Conservation (phyloP, 2,797 vertebrate genomes). For the Hypotaenidia philippensis region DNA sequence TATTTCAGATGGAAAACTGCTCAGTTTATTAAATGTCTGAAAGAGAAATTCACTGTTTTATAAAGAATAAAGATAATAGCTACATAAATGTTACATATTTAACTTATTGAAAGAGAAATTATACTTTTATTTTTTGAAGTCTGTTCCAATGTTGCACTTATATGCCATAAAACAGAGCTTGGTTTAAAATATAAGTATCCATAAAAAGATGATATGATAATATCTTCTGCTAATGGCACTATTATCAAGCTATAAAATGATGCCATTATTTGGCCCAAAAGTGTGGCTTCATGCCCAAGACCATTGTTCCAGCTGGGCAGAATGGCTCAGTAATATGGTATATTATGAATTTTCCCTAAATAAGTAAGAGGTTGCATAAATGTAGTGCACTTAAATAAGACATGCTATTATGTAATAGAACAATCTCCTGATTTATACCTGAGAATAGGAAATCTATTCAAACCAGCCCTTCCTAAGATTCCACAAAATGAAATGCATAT, state of each 20-base stretch:
- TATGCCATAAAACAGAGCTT: conserved; percentile 17
- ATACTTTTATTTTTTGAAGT: conserved; percentile 37
- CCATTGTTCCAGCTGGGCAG: conserved; percentile 51
- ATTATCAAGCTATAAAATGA: conserved; percentile 64
- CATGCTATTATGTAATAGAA: background rate
- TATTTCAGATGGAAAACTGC: background rate
- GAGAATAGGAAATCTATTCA: background rate
- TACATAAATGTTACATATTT: conserved; percentile 43
- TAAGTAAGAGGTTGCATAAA: conserved; percentile 44
- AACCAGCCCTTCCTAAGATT: background rate
- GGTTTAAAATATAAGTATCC: conserved; percentile 62
- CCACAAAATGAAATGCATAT: background rate
- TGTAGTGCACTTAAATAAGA: conserved; percentile 32
- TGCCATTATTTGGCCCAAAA: conserved; percentile 66
- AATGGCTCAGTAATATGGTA: conserved; percentile 27
- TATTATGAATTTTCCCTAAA: conserved; percentile 51
- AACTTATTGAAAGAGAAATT: conserved; percentile 50
- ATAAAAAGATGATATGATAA: conserved; percentile 65
- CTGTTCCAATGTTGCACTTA: conserved; percentile 38
- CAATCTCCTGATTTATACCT: conserved; percentile 6
- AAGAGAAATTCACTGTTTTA: background rate
- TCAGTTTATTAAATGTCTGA: background rate
- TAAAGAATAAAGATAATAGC: conserved; percentile 34
- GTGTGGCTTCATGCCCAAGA: conserved; percentile 55
- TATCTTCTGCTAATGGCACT: conserved; percentile 56